These are phyloP conservation scores for Sylvietta virens DNA, from an alignment of 2,113 vertebrate genomes.

Conservation along the genomic window DNA sequence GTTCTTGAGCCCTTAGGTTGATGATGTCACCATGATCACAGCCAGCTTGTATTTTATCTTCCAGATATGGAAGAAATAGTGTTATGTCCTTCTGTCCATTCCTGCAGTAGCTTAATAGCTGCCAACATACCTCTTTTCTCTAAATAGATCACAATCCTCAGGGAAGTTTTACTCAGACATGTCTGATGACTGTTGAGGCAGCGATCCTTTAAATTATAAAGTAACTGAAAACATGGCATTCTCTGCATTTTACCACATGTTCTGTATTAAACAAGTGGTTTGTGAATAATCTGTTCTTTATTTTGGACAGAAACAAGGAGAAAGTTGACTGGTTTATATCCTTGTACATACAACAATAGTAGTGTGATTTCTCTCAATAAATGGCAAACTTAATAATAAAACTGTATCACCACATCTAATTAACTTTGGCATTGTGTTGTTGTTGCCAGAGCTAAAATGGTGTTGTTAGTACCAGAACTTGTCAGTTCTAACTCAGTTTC, in stretches of 20 bases:
- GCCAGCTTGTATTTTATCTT: not conserved
- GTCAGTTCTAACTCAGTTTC: not conserved
- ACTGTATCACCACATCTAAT: not conserved
- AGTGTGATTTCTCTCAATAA: not conserved
- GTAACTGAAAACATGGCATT: not conserved
- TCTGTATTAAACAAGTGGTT: not conserved
- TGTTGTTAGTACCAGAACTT: not conserved
- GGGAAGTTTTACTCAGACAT: not conserved
- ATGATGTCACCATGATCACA: not conserved
- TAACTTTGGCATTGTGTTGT: not conserved
- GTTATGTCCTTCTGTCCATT: not conserved
- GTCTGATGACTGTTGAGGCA: not conserved
- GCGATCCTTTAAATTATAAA: not conserved
- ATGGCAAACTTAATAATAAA: not conserved
- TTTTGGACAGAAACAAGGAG: not conserved
- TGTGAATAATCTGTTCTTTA: not conserved
- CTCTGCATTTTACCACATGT: not conserved
- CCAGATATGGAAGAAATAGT: not conserved
- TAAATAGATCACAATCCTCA: not conserved
- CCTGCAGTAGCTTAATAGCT: not conserved
- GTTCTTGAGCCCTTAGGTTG: not conserved
- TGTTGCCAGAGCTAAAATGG: not conserved
- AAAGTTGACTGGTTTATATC: not conserved
- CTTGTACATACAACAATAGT: rapidly evolving
- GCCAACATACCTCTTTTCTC: not conserved